phyloP scores from a whole-genome alignment of 1,140 invertebrate genomes.

The Drosophila orena region DNA sequence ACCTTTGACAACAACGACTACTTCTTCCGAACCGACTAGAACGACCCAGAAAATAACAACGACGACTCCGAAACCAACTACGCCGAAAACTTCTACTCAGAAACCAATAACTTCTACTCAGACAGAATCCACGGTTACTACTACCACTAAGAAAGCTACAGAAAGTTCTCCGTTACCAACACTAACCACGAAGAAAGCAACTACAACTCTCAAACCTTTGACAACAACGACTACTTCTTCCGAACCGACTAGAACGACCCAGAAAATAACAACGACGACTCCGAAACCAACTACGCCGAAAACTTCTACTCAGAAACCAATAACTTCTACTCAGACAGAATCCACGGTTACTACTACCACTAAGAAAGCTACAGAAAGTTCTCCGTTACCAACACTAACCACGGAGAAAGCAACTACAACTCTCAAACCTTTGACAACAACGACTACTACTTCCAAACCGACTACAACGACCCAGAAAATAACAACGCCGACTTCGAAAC shows the following conservation, averaged over 20 bases:
- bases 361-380: neutral
- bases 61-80: constrained; percentile 70
- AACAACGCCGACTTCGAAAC: constrained; percentile 49
- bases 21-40: neutral
- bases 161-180: neutral
- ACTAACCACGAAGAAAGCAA: neutral
- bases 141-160: neutral
- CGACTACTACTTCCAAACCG: neutral
- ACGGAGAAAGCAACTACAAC: neutral
- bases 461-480: neutral
- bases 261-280: constrained; percentile 35
- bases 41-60: constrained; percentile 35
- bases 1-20: no score
- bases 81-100: neutral
- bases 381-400: neutral
- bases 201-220: neutral
- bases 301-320: neutral
- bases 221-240: constrained; percentile 34
- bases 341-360: neutral
- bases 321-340: neutral
- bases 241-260: neutral
- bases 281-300: constrained; percentile 71
- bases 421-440: constrained; percentile 33
- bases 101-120: neutral
- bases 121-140: neutral